Evolutionary conservation across 2,888 invertebrate species (phyloP).

Genomic region (Creontiades dilutus): DNA sequence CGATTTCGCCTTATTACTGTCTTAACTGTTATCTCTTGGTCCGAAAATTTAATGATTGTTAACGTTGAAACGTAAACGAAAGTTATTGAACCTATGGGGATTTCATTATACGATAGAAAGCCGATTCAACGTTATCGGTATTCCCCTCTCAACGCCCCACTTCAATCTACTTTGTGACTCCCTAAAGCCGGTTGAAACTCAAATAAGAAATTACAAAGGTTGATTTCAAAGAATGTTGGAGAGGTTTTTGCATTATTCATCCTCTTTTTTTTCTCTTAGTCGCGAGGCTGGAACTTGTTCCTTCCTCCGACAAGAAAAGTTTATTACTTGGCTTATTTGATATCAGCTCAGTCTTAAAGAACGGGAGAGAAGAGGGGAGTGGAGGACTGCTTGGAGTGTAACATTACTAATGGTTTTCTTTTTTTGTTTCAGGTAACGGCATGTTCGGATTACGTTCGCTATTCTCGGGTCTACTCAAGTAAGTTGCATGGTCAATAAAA

Average conservation of each 20-base stretch:
- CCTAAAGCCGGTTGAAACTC: conserved; percentile 51
- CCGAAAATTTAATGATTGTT: too few species aligned
- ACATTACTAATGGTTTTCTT: conserved; percentile 3
- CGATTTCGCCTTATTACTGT: too few species aligned
- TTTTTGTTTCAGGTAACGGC: conserved; percentile 14
- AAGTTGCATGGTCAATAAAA: not conserved
- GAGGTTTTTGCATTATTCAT: conserved; percentile 55
- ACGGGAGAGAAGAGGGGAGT: not conserved
- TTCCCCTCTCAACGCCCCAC: conserved; percentile 9
- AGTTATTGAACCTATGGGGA: too few species aligned
- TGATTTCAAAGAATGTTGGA: conserved; percentile 49
- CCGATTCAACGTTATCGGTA: not conserved
- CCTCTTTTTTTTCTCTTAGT: conserved; percentile 32
- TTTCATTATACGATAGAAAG: not conserved
- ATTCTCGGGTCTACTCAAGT: not conserved
- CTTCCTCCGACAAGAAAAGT: conserved; percentile 19
- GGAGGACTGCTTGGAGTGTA: not conserved
- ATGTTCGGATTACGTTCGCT: too few species aligned
- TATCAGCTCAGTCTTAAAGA: not conserved
- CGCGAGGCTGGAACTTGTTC: not conserved
- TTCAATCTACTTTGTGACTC: conserved; percentile 16
- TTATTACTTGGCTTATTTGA: conserved; percentile 35
- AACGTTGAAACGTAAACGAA: too few species aligned
- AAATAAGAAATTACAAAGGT: conserved; percentile 55
- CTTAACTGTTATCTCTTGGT: too few species aligned